Base-by-base conservation (phyloP, 2,797 vertebrate species). In the Microctenopoma lineatum region DNA sequence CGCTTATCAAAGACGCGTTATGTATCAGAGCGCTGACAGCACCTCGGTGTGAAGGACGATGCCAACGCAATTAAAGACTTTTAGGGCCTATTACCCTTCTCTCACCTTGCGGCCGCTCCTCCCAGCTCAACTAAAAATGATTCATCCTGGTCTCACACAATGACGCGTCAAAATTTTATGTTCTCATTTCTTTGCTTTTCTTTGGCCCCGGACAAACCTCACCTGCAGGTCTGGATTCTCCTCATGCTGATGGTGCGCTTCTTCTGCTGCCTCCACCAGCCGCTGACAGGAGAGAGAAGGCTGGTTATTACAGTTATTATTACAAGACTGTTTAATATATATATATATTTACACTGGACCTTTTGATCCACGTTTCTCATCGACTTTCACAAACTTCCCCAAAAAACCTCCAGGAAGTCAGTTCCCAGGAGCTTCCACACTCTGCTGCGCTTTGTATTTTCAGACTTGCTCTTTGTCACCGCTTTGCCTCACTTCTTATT, bases 141-240 rank as follows among this genome's bases (percentile, higher is more conserved):
- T 56, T 70, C 67, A 72, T 46, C 57, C 54, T 27, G 50, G 4
- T 65, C 29, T 11, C 14, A 54, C 42, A 42, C 53, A 66, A 51
- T 61, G 69, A 60, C 66, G 11, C 32, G 8, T 25, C 65, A 18
- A n/a, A 42, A 32, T 59, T 51, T 63, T 48, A 14, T 5, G 0
- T n/a, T 2, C 14, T 18, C 32, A 16, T 47, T 53, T 44, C 11
- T 57, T 62, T 65, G 51, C 11, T 58, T 65, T 62, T 54, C 26
- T 61, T 55, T 62, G 14, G 8, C 32, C 13, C 6, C 13, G 11
- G 18, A 25, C 11, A 50, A 65, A 27, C 12, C 74, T 93, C 92
- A 99, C 98, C 97, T 99, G 96, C 61, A 99, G 92, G 51, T 99
- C 96, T 8, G 97, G 96, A 80, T 99, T 96, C 55, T 98, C 97